Base-by-base conservation (phyloP, 2,113 vertebrate species). In the Cyrtonyx montezumae region DNA sequence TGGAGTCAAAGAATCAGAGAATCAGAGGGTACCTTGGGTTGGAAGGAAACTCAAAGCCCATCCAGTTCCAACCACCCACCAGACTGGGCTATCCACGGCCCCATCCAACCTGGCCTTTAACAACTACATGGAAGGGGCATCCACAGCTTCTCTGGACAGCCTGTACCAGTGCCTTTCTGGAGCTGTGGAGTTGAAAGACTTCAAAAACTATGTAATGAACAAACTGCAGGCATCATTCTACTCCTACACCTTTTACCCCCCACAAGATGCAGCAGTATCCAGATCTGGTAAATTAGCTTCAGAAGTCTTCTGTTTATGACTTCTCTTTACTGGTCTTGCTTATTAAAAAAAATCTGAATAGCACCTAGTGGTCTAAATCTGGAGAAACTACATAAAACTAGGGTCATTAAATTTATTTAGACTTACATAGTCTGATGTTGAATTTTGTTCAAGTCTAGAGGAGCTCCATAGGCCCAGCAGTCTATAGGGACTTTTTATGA, bases 361-460 rank as follows among this genome's bases (percentile, higher is more conserved):
- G 42, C 15, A 59, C 53, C 30, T 25, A 32, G 19, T 59, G 55
- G 55, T 43, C 32, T 46, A 59, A 46, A 45, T 46, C 23, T 59
- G 42, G 32, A 59, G 34, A 34, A 75, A 75, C 55, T n/a, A 40
- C 37, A 75, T 18, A 59, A 17, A 46, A 36, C 84, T 92, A 12
- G 88, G 84, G 91, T 87, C 81, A 55, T 34, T 15, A 71, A 70
- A 61, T 40, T 59, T 73, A 55, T 79, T 48, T 13, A 58, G 23
- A 43, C 49, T 83, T 11, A 48, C 23, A 8, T n/a, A 25, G 73
- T 51, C 34, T 55, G 21, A 92, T 83, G 90, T 78, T 53, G 81
- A 56, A 67, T 94, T 81, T 91, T 94, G 89, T 85, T 81, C 71
- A 62, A 91, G 94, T 91, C 68, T 58, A 87, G 73, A 63, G n/a